A percentile compares a stretch with the other conserved stretches of the same genome.
phyloP scores from a whole-genome alignment of 2,888 invertebrate genomes.

The Perdita meconis region DNA sequence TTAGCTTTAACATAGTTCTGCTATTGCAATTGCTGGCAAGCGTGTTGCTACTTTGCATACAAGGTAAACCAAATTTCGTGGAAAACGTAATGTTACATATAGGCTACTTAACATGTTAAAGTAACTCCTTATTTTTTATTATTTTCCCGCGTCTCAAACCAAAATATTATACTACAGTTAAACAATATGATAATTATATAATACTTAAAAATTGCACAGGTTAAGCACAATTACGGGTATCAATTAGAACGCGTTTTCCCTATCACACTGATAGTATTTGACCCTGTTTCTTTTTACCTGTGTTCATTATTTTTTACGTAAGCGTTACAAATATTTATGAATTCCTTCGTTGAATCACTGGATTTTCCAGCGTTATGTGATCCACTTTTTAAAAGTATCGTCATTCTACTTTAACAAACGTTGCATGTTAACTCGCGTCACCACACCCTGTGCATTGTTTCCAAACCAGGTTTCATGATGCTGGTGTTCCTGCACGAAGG shows the following conservation, averaged over 20 bases:
- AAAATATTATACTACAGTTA: no score
- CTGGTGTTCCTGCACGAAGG: conserved; percentile 66
- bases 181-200: neutral
- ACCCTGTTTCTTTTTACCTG: neutral
- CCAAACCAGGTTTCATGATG: conserved; percentile 37
- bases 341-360: no score
- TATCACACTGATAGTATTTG: neutral
- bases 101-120: no score
- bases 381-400: no score
- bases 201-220: neutral
- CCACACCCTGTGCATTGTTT: neutral
- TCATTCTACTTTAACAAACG: no score
- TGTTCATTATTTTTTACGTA: neutral
- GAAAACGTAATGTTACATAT: no score
- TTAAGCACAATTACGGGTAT: neutral
- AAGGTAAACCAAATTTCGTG: conserved; percentile 47
- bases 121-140: no score
- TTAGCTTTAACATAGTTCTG: conserved; percentile 57
- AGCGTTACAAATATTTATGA: neutral
- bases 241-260: no score
- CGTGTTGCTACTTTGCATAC: conserved; percentile 55
- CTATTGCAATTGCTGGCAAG: conserved; percentile 61
- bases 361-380: no score
- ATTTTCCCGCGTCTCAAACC: no score
- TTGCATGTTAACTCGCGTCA: neutral